Evolutionary conservation across 2,888 invertebrate species (phyloP).

Genomic region (Meteorus cinctellus): DNA sequence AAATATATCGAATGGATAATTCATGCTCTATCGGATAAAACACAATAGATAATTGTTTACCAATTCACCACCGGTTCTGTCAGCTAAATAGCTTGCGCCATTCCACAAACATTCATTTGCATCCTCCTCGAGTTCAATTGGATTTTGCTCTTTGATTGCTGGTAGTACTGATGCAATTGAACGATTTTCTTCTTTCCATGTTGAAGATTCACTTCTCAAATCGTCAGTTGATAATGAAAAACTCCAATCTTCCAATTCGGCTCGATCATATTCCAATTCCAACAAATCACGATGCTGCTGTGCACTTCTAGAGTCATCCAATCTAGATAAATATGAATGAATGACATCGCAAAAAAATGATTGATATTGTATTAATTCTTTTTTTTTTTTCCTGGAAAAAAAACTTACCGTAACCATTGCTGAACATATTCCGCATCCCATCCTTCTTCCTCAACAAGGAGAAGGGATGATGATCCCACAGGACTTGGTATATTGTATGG

Average conservation of each 20-base stretch:
- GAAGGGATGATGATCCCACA: slow-evolving; percentile 63
- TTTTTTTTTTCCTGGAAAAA: neutral
- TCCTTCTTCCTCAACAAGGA: slow-evolving; percentile 68
- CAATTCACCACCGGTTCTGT: slow-evolving; percentile 81
- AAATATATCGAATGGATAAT: no score
- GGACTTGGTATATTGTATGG: slow-evolving; percentile 66
- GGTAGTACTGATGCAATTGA: slow-evolving; percentile 78
- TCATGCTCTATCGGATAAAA: neutral
- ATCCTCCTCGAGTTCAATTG: slow-evolving; percentile 83
- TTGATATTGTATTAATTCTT: slow-evolving; percentile 10
- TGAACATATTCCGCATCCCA: slow-evolving; percentile 85
- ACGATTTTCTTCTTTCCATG: slow-evolving; percentile 70
- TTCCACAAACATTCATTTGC: slow-evolving; percentile 85
- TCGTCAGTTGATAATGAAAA: slow-evolving; percentile 83
- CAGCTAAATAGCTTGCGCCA: slow-evolving; percentile 82
- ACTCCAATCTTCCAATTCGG: slow-evolving; percentile 87
- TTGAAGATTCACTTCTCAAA: slow-evolving; percentile 73
- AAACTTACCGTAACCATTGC: slow-evolving; percentile 78
- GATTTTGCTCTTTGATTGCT: slow-evolving; percentile 84
- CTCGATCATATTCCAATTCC: slow-evolving; percentile 83
- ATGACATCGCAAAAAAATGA: slow-evolving; percentile 6
- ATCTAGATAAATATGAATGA: slow-evolving; percentile 63
- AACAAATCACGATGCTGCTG: slow-evolving; percentile 82
- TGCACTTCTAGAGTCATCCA: slow-evolving; percentile 83
- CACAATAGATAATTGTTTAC: slow-evolving; percentile 57